Base-by-base conservation (phyloP, 2,888 invertebrate species). In the Kryphioiulus occultus region DNA sequence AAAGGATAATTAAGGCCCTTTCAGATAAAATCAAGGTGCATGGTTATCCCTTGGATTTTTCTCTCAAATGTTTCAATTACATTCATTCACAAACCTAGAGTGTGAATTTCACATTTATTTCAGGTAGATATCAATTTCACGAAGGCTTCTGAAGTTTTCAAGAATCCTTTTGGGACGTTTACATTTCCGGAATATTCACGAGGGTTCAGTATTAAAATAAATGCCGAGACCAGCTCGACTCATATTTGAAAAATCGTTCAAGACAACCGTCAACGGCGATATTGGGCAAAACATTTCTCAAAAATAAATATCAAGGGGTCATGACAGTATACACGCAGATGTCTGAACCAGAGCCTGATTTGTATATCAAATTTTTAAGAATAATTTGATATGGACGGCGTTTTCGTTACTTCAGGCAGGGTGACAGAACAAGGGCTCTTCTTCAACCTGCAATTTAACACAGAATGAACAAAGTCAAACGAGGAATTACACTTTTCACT, bases 381-480 rank as follows among this genome's bases (percentile, higher is more conserved):
- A 78, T 78, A 78, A 78, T 78, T 78, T 78, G 78, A 78, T 30
- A 78, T 78, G 78, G 78, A 26, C 30, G 78, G 78, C 15, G 78
- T 78, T 78, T 78, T 78, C 78, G 78, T 78, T 30, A 30, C 30
- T 78, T 30, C 78, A 15, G 78, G 78, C 78, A 78, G 30, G 26
- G 78, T 12, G 78, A 78, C 78, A 30, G 78, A 78, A 15, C 78
- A 78, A 78, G 78, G 26, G 30, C 26, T 78, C 78, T 78, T 78
- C 78, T 78, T 78, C 78, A 78, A 78, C 30, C 78, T 78, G 78
- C 26, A 78, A 78, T 78, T 78, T 15, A 78, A 78, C 78, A 78
- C 78, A 78, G 68, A 68, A 26, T 68, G 10, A 30, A 78, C 26
- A 78, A 78, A 26, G 78, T 78, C 10, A 78, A 78, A 26, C 0